Evolutionary conservation across 2,888 invertebrate genomes (phyloP), one percentile per base, ranked within the genome.

Genomic region (Asteroscopus sphinx): DNA sequence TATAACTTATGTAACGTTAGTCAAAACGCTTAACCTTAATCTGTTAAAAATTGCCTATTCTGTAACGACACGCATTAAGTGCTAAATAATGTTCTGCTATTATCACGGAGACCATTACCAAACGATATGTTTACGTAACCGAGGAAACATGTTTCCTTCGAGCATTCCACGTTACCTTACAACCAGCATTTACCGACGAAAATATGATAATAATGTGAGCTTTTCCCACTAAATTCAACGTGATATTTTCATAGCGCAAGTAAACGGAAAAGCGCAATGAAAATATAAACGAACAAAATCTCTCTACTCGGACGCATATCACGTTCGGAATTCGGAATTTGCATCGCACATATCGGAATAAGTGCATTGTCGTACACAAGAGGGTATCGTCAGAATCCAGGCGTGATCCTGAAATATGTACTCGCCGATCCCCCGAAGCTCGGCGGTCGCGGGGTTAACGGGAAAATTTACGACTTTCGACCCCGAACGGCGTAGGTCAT

Each of bases 331-430:
- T 81, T 39, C 46, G 58, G n/a, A 49, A 73, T 81, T 78, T 77
- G 76, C 79, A 69, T 78, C 53, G 76, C 68, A 73, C 73, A 77
- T 77, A 79, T 63, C 58, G 54, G 56, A 63, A 57, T 72, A 73
- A 78, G 79, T 80, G 82, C 80, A 83, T 77, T 62, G 61, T 62
- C 56, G 55, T 76, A 77, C 80, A 79, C 68, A 75, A 73, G 76
- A 56, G 33, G 37, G 33, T 52, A 63, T 57, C 73, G 77, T 79
- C 80, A 78, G 74, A 82, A 80, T 81, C 79, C 78, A 65, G 53
- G 67, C 76, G 75, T 79, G 84, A 86, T 83, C 81, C 81, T 85
- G 81, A 88, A 86, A 87, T 86, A 88, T 88, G 86, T 80, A 85
- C 77, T 79, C 76, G 67, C 68, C 76, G 77, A 75, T 71, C 64